A percentile compares a stretch with the other conserved stretches of the same genome.
Evolutionary conservation across 2,888 invertebrate genomes (phyloP).

Genomic region (Tachina grossa): DNA sequence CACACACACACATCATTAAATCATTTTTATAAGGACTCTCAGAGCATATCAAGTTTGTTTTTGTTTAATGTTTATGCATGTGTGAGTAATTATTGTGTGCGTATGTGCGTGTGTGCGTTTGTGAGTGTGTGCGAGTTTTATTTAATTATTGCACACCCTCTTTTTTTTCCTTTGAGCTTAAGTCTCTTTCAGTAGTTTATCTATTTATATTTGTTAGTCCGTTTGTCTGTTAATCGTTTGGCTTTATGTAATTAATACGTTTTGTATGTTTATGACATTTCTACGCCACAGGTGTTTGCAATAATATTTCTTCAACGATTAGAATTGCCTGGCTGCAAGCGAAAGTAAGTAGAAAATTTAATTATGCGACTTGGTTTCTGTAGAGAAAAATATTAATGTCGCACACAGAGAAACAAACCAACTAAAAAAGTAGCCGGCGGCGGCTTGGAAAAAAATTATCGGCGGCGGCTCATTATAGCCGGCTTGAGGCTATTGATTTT

Average conservation of each 20-base stretch:
- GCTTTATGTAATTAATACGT: slow-evolving; percentile 79
- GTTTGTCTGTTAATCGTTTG: slow-evolving; percentile 59
- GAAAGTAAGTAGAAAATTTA: not conserved
- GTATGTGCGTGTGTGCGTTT: not conserved
- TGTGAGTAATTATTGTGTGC: not conserved
- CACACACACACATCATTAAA: slow-evolving; percentile 15
- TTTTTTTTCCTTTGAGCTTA: not conserved
- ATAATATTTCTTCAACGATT: slow-evolving; percentile 73
- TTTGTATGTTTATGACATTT: slow-evolving; percentile 76
- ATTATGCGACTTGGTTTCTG: no score
- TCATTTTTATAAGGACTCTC: slow-evolving; percentile 27
- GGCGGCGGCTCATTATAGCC: no score
- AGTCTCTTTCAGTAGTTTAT: slow-evolving; percentile 8
- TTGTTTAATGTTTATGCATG: slow-evolving; percentile 19
- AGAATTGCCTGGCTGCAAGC: not conserved
- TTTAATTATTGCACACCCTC: slow-evolving; percentile 52
- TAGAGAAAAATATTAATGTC: no score
- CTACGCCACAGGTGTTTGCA: slow-evolving; percentile 82
- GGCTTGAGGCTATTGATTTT: no score
- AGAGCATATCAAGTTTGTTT: slow-evolving; percentile 29
- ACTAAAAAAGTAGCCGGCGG: no score
- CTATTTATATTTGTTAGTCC: not conserved
- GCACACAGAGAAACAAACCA: no score
- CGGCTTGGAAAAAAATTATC: no score
- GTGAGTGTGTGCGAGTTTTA: slow-evolving; percentile 19